Percentiles rank a stretch among this genome's conserved stretches.
These are phyloP conservation scores for Pseudoatta argentina DNA, from an alignment of 1,140 invertebrate genomes.

Conservation along the genomic window DNA sequence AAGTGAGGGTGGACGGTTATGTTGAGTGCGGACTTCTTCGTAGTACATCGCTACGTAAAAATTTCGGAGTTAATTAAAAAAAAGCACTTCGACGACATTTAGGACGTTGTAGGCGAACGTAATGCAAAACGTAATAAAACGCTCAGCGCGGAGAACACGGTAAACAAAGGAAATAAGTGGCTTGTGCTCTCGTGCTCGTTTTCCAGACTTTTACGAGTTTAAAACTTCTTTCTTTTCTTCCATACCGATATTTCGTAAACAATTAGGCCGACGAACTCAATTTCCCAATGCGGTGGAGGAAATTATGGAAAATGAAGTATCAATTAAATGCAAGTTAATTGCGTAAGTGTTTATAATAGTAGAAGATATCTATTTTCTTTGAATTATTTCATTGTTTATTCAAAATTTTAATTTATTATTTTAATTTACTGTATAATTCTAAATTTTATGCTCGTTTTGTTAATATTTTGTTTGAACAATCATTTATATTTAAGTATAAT, in stretches of 20 bases:
- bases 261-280: constrained; percentile 46
- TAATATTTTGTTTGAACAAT: neutral
- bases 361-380: neutral
- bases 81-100: constrained; percentile 56
- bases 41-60: constrained; percentile 57
- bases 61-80: constrained; percentile 64
- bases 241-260: constrained; percentile 61
- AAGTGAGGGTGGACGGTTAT: constrained; percentile 65
- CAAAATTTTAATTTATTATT: neutral
- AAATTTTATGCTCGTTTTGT: neutral
- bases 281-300: neutral
- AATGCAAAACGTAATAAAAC: constrained; percentile 54
- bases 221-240: constrained; percentile 41
- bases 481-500: neutral
- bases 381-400: neutral
- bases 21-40: constrained; percentile 48
- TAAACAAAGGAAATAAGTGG: constrained; percentile 72
- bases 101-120: constrained; percentile 34
- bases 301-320: neutral
- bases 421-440: neutral
- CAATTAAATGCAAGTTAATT: neutral
- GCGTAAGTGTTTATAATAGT: neutral
- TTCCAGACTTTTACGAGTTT: constrained; percentile 71
- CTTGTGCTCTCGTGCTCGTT: constrained; percentile 44
- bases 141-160: constrained; percentile 44